phyloP scores from a whole-genome alignment of 2,888 invertebrate species.

The Nephrotoma guestfalica region DNA sequence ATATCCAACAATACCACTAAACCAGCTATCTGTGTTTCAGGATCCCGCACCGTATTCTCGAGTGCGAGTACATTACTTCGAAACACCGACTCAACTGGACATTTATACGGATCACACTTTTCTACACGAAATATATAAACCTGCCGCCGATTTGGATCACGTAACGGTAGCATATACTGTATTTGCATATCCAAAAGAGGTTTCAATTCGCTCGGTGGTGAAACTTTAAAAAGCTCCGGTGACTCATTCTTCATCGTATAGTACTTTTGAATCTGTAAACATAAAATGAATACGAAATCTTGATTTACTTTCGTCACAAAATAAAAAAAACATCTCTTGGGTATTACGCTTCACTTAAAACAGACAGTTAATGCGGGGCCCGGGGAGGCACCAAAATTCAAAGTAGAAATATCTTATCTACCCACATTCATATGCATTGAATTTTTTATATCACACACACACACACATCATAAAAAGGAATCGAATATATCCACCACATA shows the following conservation, averaged over 20 bases:
- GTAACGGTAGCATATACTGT: constrained; percentile 28
- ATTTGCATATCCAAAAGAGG: constrained; percentile 31
- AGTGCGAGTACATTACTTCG: constrained; percentile 37
- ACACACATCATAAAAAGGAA: no score
- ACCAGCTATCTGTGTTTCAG: constrained; percentile 38
- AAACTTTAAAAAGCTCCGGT: constrained; percentile 31
- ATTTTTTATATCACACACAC: no score
- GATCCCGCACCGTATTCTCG: constrained; percentile 37
- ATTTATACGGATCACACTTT: constrained; percentile 33
- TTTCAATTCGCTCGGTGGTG: constrained; percentile 26
- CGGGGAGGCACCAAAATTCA: no score
- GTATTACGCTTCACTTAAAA: no score
- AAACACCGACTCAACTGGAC: constrained; percentile 36
- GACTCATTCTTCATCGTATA: constrained; percentile 33
- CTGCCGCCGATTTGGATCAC: constrained; percentile 31
- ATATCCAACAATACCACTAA: constrained; percentile 28
- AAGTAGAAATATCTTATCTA: no score
- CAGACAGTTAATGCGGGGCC: no score
- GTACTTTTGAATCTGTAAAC: constrained; percentile 28
- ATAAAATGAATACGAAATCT: neutral
- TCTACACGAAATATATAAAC: constrained; percentile 33
- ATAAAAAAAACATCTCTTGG: neutral
- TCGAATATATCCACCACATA: no score
- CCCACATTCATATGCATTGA: no score
- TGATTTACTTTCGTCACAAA: neutral